Conservation (phyloP, 2,888 invertebrate species). For the Tetragonisca angustula region DNA sequence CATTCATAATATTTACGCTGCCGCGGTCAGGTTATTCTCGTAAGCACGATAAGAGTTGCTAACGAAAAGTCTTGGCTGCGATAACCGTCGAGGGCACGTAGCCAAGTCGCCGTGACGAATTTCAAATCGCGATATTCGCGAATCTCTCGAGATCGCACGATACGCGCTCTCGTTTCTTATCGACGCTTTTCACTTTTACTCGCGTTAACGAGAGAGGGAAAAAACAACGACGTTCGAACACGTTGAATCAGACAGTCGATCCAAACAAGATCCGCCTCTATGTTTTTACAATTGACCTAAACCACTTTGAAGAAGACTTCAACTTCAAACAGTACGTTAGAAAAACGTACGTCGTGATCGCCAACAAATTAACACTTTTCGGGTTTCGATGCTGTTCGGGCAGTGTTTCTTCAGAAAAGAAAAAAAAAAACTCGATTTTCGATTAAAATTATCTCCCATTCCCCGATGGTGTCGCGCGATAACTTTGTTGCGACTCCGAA, state of each 20-base stretch:
- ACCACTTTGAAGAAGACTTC: not conserved
- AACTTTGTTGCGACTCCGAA: constrained; percentile 17
- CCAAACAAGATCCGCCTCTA: not conserved
- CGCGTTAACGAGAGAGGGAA: not conserved
- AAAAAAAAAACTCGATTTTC: not conserved
- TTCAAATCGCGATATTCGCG: constrained; percentile 39
- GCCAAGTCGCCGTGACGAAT: constrained; percentile 52
- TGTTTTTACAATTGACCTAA: not conserved
- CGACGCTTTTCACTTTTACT: not conserved
- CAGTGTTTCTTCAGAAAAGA: not conserved
- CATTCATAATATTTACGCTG: constrained; percentile 62
- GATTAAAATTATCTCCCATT: not conserved
- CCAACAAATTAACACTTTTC: not conserved
- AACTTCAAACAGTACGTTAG: not conserved
- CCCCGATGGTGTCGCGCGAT: not conserved
- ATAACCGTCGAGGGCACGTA: constrained; percentile 60
- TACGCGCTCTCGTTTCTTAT: constrained; percentile 4
- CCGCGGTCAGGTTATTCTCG: constrained; percentile 60
- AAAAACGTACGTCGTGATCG: not conserved
- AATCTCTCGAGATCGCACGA: not conserved
- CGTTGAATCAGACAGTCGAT: not conserved
- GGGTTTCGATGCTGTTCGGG: not conserved
- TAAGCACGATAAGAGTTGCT: constrained; percentile 73
- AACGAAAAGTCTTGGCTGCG: constrained; percentile 70
- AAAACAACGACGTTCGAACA: not conserved